phyloP scores from a whole-genome alignment of 2,888 invertebrate genomes.

The Augiades crinisus region DNA sequence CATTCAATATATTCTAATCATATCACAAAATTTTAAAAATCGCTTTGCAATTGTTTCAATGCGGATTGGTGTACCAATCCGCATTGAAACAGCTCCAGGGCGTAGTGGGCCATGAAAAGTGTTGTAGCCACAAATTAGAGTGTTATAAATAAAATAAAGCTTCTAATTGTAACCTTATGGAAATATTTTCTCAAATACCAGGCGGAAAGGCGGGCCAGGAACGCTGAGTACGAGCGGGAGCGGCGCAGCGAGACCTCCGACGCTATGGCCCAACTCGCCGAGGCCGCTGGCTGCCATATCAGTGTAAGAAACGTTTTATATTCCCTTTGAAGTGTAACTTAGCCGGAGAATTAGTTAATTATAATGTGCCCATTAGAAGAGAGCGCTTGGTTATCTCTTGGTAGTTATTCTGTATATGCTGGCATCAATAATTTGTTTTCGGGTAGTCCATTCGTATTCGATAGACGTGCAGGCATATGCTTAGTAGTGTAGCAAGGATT shows the following conservation, averaged over 20 bases:
- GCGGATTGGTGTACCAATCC: no score
- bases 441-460: no score
- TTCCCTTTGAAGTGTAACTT: neutral
- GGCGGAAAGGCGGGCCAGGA: conserved; percentile 51
- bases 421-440: no score
- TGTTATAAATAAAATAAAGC: neutral
- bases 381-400: neutral
- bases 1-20: neutral
- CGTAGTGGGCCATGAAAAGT: no score
- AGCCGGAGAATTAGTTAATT: neutral
- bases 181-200: conserved; percentile 25
- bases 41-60: no score
- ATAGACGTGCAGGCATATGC: no score
- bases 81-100: no score
- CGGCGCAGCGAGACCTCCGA: conserved; percentile 45
- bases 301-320: conserved; percentile 35
- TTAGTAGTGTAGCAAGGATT: no score
- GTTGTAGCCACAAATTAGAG: no score
- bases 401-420: neutral
- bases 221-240: conserved; percentile 51
- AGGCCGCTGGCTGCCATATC: conserved; percentile 40
- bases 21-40: no score
- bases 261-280: conserved; percentile 41
- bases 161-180: neutral
- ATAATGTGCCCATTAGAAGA: neutral